phyloP scores from a whole-genome alignment of 2,113 vertebrate genomes.

The Esox niger region DNA sequence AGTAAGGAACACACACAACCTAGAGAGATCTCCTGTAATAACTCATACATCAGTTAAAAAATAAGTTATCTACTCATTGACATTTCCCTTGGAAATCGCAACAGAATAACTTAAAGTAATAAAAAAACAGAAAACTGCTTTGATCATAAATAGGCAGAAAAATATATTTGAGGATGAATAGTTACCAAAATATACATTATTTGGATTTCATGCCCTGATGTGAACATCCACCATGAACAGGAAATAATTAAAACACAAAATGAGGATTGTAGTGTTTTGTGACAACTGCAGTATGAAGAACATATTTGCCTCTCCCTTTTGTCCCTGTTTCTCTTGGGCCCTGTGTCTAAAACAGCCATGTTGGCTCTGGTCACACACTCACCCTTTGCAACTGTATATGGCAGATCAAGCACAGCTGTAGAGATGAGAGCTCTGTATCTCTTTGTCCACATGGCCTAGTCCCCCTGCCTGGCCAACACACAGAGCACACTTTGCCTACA shows the following conservation, averaged over 20 bases:
- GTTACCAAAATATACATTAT: background rate
- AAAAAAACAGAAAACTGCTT: background rate
- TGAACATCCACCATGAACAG: background rate
- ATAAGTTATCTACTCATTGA: conserved; percentile 44
- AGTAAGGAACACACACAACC: conserved; percentile 64
- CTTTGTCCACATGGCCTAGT: conserved; percentile 64
- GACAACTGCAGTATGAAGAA: conserved; percentile 11
- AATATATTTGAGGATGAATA: background rate
- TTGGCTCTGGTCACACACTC: conserved; percentile 24
- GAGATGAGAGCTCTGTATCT: conserved; percentile 37
- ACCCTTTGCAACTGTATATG: conserved; percentile 43
- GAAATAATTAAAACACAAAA: background rate
- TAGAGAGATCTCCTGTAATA: conserved; percentile 45
- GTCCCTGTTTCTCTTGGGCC: conserved; percentile 6
- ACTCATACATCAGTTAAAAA: conserved; percentile 64
- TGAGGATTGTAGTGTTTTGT: background rate
- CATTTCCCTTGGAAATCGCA: conserved; percentile 18
- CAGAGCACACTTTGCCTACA: conserved; percentile 8
- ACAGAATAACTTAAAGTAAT: background rate
- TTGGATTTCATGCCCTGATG: background rate
- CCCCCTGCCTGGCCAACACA: conserved; percentile 29
- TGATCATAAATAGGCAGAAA: background rate
- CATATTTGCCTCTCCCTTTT: conserved; percentile 21
- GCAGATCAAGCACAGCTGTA: conserved; percentile 57
- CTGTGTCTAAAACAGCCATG: conserved; percentile 20